Percentiles rank a stretch among this genome's conserved stretches.
Conservation (phyloP, 23 tunicate genomes). For the Diplosoma virens region DNA sequence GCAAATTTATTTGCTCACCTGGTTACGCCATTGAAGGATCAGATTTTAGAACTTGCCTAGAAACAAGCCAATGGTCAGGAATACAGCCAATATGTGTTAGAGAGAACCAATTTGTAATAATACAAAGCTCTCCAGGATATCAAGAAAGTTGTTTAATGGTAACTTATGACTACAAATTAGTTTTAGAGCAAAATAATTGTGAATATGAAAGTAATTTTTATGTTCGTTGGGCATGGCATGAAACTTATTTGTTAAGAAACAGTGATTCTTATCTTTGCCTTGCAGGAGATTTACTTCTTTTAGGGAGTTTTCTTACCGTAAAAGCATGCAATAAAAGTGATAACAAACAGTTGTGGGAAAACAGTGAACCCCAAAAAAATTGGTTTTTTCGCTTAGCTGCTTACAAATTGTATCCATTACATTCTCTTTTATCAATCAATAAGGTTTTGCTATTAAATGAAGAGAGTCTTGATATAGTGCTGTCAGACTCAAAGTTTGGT, state of each 20-base stretch:
- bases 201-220: conserved; percentile 5
- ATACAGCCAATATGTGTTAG: conserved; percentile 14
- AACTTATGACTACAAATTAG: neutral
- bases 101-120: conserved; percentile 42
- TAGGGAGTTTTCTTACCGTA: conserved; percentile 20
- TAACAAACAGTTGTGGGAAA: conserved; percentile 51
- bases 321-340: conserved; percentile 33
- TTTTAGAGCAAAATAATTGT: neutral
- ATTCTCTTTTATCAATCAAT: conserved; percentile 20
- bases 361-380: conserved; percentile 13
- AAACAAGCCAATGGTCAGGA: conserved; percentile 46
- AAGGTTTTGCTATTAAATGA: conserved; percentile 26
- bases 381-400: conserved; percentile 40
- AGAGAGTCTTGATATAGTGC: conserved; percentile 17
- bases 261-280: conserved; percentile 33
- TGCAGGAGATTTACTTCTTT: neutral
- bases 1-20: conserved; percentile 22
- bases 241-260: conserved; percentile 16
- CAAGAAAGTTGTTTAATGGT: conserved; percentile 24
- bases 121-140: conserved; percentile 56
- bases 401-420: conserved; percentile 29
- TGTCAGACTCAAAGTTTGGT: neutral
- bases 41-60: conserved; percentile 28
- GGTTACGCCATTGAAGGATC: conserved; percentile 29
- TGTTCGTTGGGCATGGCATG: conserved; percentile 59